Evolutionary conservation across 64 coral and sea anemone genomes (phyloP), one percentile per base, ranked within the genome.

Genomic region (Actinia equina): DNA sequence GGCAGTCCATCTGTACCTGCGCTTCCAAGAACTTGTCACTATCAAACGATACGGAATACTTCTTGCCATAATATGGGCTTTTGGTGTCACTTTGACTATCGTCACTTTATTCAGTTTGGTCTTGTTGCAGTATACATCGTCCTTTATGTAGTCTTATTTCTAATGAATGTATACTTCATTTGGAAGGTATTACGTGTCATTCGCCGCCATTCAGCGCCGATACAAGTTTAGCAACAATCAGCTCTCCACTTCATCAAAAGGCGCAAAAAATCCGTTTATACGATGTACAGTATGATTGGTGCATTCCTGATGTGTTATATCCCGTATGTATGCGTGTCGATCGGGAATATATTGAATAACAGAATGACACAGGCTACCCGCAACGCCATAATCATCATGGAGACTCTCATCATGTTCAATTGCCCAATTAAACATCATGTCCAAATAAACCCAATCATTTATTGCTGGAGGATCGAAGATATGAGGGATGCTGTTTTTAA

Each of bases 391-490:
- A 41, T 74, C 23, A 12, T 74, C 27, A 30, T 26, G 13, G 69
- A 74, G 12, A 74, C 69, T 15, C 69, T 74, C 25, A 41, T 74
- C 13, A 74, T 74, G 69, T 74, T 74, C n/a, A 74, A 74, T 41
- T 26, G 25, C n/a, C n/a, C n/a, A n/a, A n/a, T n/a, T n/a, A n/a
- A n/a, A n/a, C n/a, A n/a, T n/a, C 62, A 12, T 74, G 69, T 74
- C n/a, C n/a, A n/a, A n/a, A n/a, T 74, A 26, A 74, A 74, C 41
- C 69, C 69, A 42, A 74, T 74, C 69, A 74, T 74, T 30, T 74
- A 74, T 42, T 74, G 23, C 12, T 74, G 69, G 69, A 27, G 69
- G 25, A 74, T 74, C 12, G 26, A 74, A 42, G 26, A 74, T 30
- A 74, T 74, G 69, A 14, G 27, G 23, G 22, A 74, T 30, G 69